phyloP scores from a whole-genome alignment of 2,888 invertebrate species.

The Nomada ferruginata region DNA sequence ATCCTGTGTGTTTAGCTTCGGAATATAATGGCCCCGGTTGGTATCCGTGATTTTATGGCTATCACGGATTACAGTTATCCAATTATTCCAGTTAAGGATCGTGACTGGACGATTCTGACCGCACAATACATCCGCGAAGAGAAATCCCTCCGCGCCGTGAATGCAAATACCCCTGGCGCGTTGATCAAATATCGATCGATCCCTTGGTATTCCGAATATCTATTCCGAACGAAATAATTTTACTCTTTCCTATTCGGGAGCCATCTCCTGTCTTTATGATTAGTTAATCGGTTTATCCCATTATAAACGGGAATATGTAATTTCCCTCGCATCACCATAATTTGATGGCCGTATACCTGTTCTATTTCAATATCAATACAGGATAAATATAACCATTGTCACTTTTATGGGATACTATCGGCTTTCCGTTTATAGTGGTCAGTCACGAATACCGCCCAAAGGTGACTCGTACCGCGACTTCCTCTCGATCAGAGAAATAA shows the following conservation, averaged over 20 bases:
- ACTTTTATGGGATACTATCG: neutral
- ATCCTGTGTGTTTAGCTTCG: conserved; percentile 14
- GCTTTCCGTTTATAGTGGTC: neutral
- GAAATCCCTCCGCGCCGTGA: neutral
- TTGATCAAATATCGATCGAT: conserved; percentile 1
- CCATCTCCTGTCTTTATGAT: neutral
- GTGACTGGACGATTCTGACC: conserved; percentile 24
- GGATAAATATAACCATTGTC: conserved; percentile 11
- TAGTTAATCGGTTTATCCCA: neutral
- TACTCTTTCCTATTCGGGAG: conserved; percentile 15
- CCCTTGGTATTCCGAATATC: neutral
- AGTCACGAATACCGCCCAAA: neutral
- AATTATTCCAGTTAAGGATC: conserved; percentile 48
- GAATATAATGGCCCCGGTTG: conserved; percentile 19
- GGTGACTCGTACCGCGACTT: neutral
- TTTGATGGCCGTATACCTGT: neutral
- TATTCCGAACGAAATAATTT: conserved; percentile 11
- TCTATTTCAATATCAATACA: conserved; percentile 3
- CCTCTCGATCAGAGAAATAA: neutral
- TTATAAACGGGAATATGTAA: conserved; percentile 7
- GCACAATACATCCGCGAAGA: neutral
- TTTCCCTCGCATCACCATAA: neutral
- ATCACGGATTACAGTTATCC: conserved; percentile 52
- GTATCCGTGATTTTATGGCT: conserved; percentile 48
- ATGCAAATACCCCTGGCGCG: conserved; percentile 8